Percentiles rank a stretch among this genome's conserved stretches.
Conservation (phyloP, 2,797 vertebrate species). For the Argya squamiceps region DNA sequence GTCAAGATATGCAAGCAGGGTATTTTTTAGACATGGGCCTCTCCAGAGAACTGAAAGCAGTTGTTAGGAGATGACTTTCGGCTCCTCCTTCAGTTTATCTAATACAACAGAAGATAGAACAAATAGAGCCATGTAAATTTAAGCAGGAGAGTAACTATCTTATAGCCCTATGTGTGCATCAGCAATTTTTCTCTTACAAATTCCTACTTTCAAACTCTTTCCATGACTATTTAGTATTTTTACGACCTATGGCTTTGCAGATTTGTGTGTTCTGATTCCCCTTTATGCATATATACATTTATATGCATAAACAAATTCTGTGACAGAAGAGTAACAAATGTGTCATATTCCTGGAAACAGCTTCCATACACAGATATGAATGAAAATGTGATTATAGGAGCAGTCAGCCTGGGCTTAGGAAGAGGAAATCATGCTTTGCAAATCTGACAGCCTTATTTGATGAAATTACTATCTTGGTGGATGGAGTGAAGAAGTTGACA, state of each 20-base stretch:
- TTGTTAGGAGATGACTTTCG: background rate
- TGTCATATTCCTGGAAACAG: background rate
- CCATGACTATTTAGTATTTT: background rate
- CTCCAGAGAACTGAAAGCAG: background rate
- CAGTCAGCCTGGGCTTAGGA: background rate
- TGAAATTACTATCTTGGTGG: background rate
- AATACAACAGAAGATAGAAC: background rate
- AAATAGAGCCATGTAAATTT: background rate
- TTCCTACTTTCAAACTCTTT: background rate
- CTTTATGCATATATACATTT: fast-evolving
- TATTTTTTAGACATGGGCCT: background rate
- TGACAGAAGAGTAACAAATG: background rate
- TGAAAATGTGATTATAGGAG: background rate
- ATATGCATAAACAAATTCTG: background rate
- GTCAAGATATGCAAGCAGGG: background rate
- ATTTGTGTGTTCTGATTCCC: background rate
- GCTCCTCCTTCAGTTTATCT: background rate
- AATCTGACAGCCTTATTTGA: background rate
- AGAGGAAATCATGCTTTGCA: background rate
- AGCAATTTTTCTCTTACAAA: background rate
- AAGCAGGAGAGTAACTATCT: background rate
- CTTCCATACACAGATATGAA: background rate
- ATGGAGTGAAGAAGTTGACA: background rate
- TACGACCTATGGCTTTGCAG: background rate
- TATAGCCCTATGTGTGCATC: background rate